Evolutionary conservation across 2,888 invertebrate genomes (phyloP).

Genomic region (Drosophila lacicola): DNA sequence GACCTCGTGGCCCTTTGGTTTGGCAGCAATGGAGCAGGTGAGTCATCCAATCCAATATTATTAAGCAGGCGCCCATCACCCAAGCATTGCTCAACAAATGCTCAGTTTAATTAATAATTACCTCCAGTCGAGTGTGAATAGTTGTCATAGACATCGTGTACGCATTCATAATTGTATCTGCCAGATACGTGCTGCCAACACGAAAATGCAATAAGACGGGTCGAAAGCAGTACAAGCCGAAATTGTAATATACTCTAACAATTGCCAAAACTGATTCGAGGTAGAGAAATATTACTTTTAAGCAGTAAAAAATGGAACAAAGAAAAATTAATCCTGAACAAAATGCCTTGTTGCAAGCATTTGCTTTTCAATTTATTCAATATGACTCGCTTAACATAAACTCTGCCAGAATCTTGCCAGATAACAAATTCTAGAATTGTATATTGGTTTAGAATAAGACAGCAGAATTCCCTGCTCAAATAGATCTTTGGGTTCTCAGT

Average conservation of each 20-base stretch:
- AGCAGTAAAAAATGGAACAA: too few relatives aligned
- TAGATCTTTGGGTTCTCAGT: too few relatives aligned
- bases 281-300: neutral
- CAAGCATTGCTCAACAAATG: slow-evolving; percentile 35
- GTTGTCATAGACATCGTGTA: slow-evolving; percentile 51
- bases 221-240: neutral
- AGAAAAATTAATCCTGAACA: too few relatives aligned
- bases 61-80: neutral
- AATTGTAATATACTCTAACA: slow-evolving; percentile 4
- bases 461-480: too few relatives aligned
- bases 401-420: too few relatives aligned
- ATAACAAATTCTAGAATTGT: too few relatives aligned
- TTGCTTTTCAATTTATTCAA: too few relatives aligned
- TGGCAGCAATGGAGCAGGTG: slow-evolving; percentile 88
- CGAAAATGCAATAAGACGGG: slow-evolving; percentile 9
- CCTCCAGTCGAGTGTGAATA: slow-evolving; percentile 60
- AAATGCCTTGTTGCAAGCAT: too few relatives aligned
- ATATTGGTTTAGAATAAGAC: too few relatives aligned
- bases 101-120: slow-evolving; percentile 65
- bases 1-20: slow-evolving; percentile 92
- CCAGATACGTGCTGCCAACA: slow-evolving; percentile 18
- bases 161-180: slow-evolving; percentile 39
- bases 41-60: slow-evolving; percentile 70
- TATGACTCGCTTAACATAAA: too few relatives aligned
- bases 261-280: neutral